These are phyloP conservation scores for Calliopum simillimum DNA, from an alignment of 2,888 invertebrate species.

Conservation along the genomic window DNA sequence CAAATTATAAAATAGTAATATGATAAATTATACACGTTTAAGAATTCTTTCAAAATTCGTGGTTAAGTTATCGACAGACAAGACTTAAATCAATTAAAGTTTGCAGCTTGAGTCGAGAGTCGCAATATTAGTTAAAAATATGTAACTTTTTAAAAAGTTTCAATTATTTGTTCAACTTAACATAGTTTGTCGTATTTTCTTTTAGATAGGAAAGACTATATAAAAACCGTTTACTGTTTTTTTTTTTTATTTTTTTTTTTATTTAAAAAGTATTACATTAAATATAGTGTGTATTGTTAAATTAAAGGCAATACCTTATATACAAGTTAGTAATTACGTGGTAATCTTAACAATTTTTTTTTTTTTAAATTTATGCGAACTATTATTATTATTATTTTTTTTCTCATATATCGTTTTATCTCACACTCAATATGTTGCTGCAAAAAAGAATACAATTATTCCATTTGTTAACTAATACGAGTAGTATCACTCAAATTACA, in stretches of 20 bases:
- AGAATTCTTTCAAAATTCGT: constrained; percentile 19
- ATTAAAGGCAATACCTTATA: constrained; percentile 23
- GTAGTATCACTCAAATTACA: not conserved
- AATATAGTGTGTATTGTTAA: not conserved
- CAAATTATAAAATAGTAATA: constrained; percentile 16
- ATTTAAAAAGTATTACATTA: not conserved
- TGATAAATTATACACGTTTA: constrained; percentile 2
- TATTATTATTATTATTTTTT: constrained; percentile 5
- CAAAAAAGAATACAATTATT: constrained; percentile 14
- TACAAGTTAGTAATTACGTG: constrained; percentile 23
- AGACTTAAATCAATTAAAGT: constrained; percentile 8
- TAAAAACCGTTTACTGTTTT: no score
- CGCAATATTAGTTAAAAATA: constrained; percentile 39
- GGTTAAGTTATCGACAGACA: not conserved
- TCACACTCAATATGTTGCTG: constrained; percentile 7
- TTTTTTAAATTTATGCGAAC: constrained; percentile 16
- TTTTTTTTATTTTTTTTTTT: not conserved
- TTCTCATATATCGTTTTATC: constrained; percentile 12
- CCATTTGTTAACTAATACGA: constrained; percentile 1
- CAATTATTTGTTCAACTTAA: no score
- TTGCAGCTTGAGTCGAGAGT: constrained; percentile 54
- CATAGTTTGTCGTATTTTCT: no score
- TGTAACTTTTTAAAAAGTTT: not conserved
- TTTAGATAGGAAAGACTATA: no score
- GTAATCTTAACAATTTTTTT: constrained; percentile 3